Evolutionary conservation across 2,888 invertebrate species (phyloP).

Genomic region (Sminthurides aquaticus): DNA sequence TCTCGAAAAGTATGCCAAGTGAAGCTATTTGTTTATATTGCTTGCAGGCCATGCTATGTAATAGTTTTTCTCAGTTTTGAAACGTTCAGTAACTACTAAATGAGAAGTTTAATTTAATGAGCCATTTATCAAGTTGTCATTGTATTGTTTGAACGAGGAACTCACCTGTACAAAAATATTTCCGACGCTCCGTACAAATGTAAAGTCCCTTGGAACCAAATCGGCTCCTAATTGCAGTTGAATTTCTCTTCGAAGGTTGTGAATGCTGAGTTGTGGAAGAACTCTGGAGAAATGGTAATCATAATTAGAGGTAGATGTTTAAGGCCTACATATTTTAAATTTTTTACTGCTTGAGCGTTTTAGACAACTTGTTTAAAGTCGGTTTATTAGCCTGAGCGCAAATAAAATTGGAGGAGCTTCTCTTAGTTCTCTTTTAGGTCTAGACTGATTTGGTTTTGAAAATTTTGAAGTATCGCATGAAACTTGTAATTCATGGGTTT

Average conservation of each 20-base stretch:
- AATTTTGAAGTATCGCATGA: no score
- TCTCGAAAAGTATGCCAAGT: neutral
- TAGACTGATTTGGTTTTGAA: no score
- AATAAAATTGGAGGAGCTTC: no score
- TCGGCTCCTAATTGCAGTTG: slow-evolving; percentile 48
- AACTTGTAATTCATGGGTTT: no score
- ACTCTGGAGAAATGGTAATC: slow-evolving; percentile 48
- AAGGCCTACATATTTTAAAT: neutral
- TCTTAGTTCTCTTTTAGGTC: no score
- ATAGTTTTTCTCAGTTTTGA: no score
- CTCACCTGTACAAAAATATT: slow-evolving; percentile 50
- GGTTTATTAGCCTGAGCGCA: no score
- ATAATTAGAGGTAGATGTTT: no score
- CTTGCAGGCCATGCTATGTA: no score
- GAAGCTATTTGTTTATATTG: no score
- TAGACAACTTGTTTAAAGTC: no score
- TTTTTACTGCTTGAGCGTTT: no score
- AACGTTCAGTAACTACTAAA: neutral
- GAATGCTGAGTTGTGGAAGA: slow-evolving; percentile 47
- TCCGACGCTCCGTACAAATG: slow-evolving; percentile 52
- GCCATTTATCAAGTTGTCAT: neutral
- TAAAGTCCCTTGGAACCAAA: slow-evolving; percentile 49
- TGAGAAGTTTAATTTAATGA: neutral
- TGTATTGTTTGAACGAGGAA: neutral
- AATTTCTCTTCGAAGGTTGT: slow-evolving; percentile 48